These are phyloP conservation scores for Trematomus bernacchii DNA, from an alignment of 2,797 vertebrate species.

Conservation along the genomic window DNA sequence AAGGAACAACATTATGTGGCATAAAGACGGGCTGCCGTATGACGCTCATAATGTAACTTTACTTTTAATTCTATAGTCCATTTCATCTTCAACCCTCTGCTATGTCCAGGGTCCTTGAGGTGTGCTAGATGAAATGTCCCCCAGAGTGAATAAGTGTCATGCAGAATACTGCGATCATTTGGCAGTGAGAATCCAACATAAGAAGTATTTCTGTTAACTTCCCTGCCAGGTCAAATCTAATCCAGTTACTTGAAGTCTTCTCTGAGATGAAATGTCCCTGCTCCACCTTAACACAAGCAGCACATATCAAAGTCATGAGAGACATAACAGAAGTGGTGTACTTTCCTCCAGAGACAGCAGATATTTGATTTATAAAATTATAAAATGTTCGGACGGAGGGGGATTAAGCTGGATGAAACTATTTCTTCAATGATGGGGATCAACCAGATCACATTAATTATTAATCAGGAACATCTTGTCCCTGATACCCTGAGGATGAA, in stretches of 20 bases:
- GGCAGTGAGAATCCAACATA: constrained; percentile 30
- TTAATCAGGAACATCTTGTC: constrained; percentile 83
- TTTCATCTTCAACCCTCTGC: constrained; percentile 64
- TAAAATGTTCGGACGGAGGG: constrained; percentile 63
- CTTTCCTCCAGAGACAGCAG: constrained; percentile 65
- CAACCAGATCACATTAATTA: constrained; percentile 86
- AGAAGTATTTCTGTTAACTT: too few relatives aligned
- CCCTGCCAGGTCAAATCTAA: constrained; percentile 67
- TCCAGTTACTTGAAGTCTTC: constrained; percentile 62
- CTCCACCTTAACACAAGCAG: constrained; percentile 52
- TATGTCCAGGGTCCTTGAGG: constrained; percentile 66
- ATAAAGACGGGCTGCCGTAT: constrained; percentile 48
- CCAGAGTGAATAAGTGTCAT: constrained; percentile 67
- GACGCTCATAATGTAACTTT: constrained; percentile 79
- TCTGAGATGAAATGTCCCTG: constrained; percentile 59
- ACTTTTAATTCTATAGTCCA: constrained; percentile 79
- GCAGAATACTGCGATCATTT: constrained; percentile 67
- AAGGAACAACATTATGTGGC: constrained; percentile 44
- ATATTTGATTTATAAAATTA: constrained; percentile 54
- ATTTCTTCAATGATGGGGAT: constrained; percentile 82
- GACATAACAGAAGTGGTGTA: constrained; percentile 71
- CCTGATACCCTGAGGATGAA: constrained; percentile 72
- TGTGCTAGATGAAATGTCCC: constrained; percentile 62
- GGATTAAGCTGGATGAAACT: constrained; percentile 72
- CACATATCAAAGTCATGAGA: constrained; percentile 59